These are phyloP conservation scores for Trichomycterus rosablanca DNA, from an alignment of 2,113 vertebrate genomes.

Conservation along the genomic window DNA sequence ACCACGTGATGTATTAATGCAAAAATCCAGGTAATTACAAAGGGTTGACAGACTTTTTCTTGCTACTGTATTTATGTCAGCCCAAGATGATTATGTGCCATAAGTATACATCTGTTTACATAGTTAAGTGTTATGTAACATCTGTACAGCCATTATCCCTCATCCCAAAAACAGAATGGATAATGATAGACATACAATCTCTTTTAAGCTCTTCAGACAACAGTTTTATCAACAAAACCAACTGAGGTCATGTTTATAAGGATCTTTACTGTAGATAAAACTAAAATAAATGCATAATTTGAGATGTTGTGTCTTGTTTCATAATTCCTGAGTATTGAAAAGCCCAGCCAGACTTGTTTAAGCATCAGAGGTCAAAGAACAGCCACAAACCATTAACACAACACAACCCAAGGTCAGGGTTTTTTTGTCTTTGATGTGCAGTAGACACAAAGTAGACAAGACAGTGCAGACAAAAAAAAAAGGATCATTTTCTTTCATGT, in stretches of 20 bases:
- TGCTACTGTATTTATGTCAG: too few relatives aligned
- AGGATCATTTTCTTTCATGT: not conserved
- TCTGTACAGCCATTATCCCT: not conserved
- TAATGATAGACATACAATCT: not conserved
- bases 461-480: not conserved
- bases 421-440: constrained; percentile 26
- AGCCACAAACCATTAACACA: not conserved
- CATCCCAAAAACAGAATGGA: too few relatives aligned
- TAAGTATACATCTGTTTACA: constrained; percentile 1
- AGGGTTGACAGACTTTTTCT: too few relatives aligned
- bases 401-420: not conserved
- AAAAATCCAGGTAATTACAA: too few relatives aligned
- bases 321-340: not conserved
- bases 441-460: constrained; percentile 6
- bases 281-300: constrained; percentile 6
- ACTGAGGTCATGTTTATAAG: constrained; percentile 15
- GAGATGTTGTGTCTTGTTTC: not conserved
- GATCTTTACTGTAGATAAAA: constrained; percentile 10
- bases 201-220: not conserved
- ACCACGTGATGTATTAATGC: too few relatives aligned
- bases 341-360: too few relatives aligned
- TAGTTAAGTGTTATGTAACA: constrained; percentile 10
- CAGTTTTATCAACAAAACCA: not conserved
- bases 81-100: not conserved
- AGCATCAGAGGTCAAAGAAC: not conserved